Percentiles rank a stretch among this genome's conserved stretches.
Conservation (phyloP, 2,113 vertebrate species). For the Brachyhypopomus occidentalis region DNA sequence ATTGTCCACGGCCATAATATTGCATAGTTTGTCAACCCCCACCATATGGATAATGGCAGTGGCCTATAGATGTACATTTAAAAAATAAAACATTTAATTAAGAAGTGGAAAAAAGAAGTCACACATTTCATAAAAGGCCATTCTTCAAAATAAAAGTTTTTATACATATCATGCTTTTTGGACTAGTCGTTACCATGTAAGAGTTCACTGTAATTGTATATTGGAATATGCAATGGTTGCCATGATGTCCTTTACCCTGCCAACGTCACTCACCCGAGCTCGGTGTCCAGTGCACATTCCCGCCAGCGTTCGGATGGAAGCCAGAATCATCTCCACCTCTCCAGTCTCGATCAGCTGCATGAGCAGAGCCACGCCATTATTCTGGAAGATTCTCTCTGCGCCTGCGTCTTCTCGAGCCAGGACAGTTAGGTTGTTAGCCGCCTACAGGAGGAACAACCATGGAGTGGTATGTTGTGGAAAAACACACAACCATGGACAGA, state of each 20-base stretch:
- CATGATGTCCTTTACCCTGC: neutral
- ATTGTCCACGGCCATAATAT: slow-evolving; percentile 86
- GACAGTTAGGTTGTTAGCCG: slow-evolving; percentile 95
- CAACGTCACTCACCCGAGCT: slow-evolving; percentile 79
- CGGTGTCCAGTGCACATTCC: slow-evolving; percentile 92
- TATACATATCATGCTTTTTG: neutral
- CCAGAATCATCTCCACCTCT: slow-evolving; percentile 85
- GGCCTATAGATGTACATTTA: slow-evolving; percentile 71
- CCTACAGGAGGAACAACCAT: slow-evolving; percentile 67
- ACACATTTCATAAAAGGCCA: no score
- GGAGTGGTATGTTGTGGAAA: neutral
- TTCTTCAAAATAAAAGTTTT: no score
- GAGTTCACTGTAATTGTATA: neutral
- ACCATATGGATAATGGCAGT: slow-evolving; percentile 84
- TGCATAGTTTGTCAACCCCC: slow-evolving; percentile 83
- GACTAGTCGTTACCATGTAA: neutral
- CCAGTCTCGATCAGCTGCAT: slow-evolving; percentile 86
- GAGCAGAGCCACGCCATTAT: slow-evolving; percentile 86
- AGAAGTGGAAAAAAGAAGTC: neutral
- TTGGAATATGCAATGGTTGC: neutral
- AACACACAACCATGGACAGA: neutral
- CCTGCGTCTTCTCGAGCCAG: slow-evolving; percentile 91
- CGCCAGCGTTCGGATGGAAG: slow-evolving; percentile 86
- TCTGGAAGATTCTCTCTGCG: slow-evolving; percentile 93
- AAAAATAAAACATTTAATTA: neutral